These are phyloP conservation scores for Ciconia stormi DNA, from an alignment of 2,113 vertebrate genomes.

Conservation along the genomic window DNA sequence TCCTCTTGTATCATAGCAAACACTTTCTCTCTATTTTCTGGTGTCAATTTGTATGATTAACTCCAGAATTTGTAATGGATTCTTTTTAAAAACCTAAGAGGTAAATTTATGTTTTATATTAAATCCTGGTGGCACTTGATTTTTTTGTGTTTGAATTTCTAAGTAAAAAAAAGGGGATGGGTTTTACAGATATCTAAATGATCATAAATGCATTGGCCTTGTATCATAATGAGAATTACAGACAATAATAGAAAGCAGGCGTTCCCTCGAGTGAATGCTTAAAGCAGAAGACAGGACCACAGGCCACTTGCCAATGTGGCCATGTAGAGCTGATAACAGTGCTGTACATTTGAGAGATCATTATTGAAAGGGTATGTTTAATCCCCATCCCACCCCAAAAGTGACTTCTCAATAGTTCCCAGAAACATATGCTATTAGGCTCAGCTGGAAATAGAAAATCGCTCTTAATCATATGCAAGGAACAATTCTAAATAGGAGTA, in stretches of 20 bases:
- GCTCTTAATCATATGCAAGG: constrained; percentile 17
- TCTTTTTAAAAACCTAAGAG: neutral
- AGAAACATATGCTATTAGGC: neutral
- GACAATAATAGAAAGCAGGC: neutral
- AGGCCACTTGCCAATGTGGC: neutral
- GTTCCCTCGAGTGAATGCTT: neutral
- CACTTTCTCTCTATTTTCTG: neutral
- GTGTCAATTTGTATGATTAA: neutral
- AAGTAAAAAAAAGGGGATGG: neutral
- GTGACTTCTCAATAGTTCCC: neutral
- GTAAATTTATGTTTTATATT: neutral
- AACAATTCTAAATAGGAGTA: constrained; percentile 31
- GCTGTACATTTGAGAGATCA: neutral
- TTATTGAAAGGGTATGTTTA: neutral
- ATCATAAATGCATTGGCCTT: neutral
- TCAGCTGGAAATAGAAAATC: neutral
- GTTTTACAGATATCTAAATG: neutral
- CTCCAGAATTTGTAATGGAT: neutral
- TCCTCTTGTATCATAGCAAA: neutral
- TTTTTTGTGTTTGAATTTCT: neutral
- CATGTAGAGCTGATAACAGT: neutral
- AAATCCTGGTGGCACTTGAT: neutral
- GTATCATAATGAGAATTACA: constrained; percentile 1
- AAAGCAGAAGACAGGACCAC: neutral
- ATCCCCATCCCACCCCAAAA: neutral